These are phyloP conservation scores for Drosophila crucigera DNA, from an alignment of 2,888 invertebrate species.

Conservation along the genomic window DNA sequence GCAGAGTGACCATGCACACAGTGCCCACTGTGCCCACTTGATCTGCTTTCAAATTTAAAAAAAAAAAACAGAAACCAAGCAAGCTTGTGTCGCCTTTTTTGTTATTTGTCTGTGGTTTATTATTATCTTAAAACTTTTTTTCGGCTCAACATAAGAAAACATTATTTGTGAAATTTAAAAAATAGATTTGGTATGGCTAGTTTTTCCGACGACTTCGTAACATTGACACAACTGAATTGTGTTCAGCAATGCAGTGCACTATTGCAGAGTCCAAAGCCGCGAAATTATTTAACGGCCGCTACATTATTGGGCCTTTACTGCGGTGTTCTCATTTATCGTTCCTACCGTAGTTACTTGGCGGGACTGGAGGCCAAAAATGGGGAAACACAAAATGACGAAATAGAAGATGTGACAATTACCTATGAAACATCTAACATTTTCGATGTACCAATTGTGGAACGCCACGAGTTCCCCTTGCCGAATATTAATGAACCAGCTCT, in stretches of 20 bases:
- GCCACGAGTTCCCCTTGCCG: conserved; percentile 5
- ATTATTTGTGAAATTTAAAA: background rate
- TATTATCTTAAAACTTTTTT: background rate
- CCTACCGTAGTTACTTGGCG: conserved; percentile 20
- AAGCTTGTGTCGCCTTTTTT: background rate
- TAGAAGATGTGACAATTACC: conserved; percentile 8
- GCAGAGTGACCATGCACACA: conserved; percentile 25
- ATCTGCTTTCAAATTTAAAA: background rate
- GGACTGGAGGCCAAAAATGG: background rate
- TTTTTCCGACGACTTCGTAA: conserved; percentile 20
- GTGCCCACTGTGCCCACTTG: background rate
- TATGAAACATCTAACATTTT: background rate
- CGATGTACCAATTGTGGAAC: conserved; percentile 11
- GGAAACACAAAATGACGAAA: background rate
- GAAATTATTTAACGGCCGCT: conserved; percentile 27
- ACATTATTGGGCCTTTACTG: conserved; percentile 42
- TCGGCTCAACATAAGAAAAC: background rate
- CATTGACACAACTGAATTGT: conserved; percentile 33
- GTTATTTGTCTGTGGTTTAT: background rate
- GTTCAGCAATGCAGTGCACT: conserved; percentile 29
- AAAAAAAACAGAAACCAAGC: background rate
- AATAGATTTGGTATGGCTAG: conserved; percentile 24
- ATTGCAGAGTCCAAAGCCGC: conserved; percentile 12
- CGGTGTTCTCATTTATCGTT: conserved; percentile 39
- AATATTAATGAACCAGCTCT: background rate